Percentiles rank a stretch among this genome's conserved stretches.
These are phyloP conservation scores for Ramphastos sulfuratus DNA, from an alignment of 2,113 vertebrate species.

Conservation along the genomic window DNA sequence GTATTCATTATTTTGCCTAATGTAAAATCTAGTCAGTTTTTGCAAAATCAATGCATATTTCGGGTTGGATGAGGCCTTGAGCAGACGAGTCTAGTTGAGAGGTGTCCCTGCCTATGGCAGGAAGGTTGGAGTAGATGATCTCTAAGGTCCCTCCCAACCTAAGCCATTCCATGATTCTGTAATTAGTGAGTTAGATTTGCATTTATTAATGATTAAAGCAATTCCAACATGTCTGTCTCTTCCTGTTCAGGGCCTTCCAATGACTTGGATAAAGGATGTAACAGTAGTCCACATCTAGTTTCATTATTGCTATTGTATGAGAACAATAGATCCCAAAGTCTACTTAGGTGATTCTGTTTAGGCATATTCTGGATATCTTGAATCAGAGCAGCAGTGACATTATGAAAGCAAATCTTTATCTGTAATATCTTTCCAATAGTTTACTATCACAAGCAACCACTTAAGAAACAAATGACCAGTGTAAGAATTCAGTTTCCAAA, in stretches of 20 bases:
- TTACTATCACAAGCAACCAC: neutral
- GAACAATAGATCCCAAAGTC: neutral
- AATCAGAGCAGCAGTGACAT: neutral
- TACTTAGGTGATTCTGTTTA: neutral
- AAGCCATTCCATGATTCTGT: neutral
- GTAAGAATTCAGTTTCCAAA: neutral
- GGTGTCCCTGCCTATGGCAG: too few relatives aligned
- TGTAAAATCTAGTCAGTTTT: conserved; percentile 51
- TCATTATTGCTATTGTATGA: neutral
- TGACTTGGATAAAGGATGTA: neutral
- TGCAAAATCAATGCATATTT: conserved; percentile 37
- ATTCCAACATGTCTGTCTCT: neutral
- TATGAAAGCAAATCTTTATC: neutral
- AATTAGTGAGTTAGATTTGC: neutral
- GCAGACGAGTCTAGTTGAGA: too few relatives aligned
- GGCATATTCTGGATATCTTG: neutral
- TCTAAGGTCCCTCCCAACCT: too few relatives aligned
- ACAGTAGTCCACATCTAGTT: neutral
- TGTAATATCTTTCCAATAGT: neutral
- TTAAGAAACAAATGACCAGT: neutral
- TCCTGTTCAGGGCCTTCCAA: neutral
- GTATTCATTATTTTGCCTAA: conserved; percentile 66
- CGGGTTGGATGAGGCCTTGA: neutral
- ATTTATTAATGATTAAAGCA: neutral
- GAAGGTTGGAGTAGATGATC: too few relatives aligned